Base-by-base conservation (phyloP, 1,140 invertebrate genomes). In the Drosophila biarmipes region DNA sequence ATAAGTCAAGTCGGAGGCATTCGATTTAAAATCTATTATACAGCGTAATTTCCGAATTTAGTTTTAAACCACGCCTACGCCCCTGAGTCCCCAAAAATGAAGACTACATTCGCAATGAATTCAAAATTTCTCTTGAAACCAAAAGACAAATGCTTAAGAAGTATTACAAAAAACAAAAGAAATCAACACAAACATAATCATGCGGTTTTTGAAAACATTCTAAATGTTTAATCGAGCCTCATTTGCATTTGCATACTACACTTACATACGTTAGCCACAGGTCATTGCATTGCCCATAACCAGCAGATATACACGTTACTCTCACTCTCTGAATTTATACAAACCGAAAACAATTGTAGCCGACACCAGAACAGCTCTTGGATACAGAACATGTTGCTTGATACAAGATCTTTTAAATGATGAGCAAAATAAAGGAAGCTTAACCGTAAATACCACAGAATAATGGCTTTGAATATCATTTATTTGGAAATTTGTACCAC, bases 131-230 rank as follows among this genome's bases (percentile, higher is more conserved):
- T 84, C 56, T 84, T 69, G 56, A 75, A 87, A 73, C 74, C 56
- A 89, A 89, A 89, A 90, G 85, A 89, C 85, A 89, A 89, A 89
- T 90, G 85, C 84, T 87, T 87, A 84, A 73, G 68, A 89, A 90
- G 84, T 90, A 89, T 89, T 90, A 90, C 40, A 80, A 85, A 86
- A 72, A 81, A 51, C 29, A 29, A 8, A 29, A 31, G 29, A 40
- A 54, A 48, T 54, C 38, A 67, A 42, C 29, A 67, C 31, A 49
- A 55, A 31, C 82, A 87, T 89, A 87, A 84, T 87, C 82, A 80
- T 84, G 79, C 73, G 79, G 76, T 87, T 84, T 87, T 89, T 75
- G 79, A 79, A 84, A 71, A 77, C 84, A 87, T 87, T 87, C 31
- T 67, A 87, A 87, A 87, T 87, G 84, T 87, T 89, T 42, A 38